Percentiles rank a stretch among this genome's conserved stretches.
Evolutionary conservation across 2,888 invertebrate genomes (phyloP).

Genomic region (Rhagonycha lutea): DNA sequence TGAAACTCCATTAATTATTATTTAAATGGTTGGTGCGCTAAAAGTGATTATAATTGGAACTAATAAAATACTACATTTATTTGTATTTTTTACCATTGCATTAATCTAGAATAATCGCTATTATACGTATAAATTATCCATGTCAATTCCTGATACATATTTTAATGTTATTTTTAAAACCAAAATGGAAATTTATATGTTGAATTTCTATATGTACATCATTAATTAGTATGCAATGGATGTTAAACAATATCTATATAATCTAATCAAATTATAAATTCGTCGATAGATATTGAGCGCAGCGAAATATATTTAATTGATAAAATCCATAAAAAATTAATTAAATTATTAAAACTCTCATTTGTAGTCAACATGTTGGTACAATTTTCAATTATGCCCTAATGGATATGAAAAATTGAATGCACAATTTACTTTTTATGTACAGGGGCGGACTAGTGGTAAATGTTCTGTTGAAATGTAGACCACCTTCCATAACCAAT

Average conservation of each 20-base stretch:
- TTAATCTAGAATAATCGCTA: neutral
- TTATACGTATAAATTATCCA: neutral
- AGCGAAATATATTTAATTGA: neutral
- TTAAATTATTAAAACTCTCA: neutral
- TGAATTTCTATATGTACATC: neutral
- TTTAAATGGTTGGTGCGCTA: neutral
- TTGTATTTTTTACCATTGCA: neutral
- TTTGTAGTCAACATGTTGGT: neutral
- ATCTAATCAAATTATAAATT: neutral
- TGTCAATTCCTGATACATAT: neutral
- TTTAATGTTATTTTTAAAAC: neutral
- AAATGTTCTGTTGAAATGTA: neutral
- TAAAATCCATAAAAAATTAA: neutral
- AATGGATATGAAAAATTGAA: neutral
- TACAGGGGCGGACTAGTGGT: neutral
- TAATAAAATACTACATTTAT: neutral
- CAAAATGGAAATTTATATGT: neutral
- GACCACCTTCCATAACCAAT: neutral
- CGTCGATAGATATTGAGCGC: neutral
- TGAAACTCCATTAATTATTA: neutral
- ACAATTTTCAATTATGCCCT: neutral
- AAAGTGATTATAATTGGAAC: neutral
- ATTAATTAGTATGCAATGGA: neutral
- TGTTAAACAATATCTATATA: neutral
- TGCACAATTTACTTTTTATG: neutral